These are phyloP conservation scores for Upupa epops DNA, from an alignment of 2,113 vertebrate genomes.

Conservation along the genomic window DNA sequence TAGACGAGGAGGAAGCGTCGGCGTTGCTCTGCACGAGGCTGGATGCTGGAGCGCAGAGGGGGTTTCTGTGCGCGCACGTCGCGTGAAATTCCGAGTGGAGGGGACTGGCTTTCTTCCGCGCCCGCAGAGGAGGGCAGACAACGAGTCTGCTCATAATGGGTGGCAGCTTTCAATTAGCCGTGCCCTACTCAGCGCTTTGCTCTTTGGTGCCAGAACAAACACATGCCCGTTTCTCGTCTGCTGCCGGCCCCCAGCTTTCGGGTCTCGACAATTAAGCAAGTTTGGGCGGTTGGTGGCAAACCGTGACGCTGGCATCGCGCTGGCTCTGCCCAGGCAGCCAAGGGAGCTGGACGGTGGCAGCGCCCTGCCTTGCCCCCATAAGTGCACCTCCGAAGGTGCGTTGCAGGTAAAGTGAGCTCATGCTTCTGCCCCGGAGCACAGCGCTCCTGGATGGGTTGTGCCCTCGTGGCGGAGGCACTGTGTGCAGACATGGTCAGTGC, in stretches of 20 bases:
- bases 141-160: background rate
- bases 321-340: fast-evolving
- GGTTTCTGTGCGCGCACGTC: background rate
- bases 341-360: slow-evolving; percentile 6
- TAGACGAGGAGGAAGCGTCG: background rate
- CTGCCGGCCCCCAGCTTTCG: background rate
- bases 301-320: fast-evolving
- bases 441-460: fast-evolving
- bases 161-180: background rate
- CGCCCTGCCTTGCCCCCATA: background rate
- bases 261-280: background rate
- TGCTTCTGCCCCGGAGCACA: background rate
- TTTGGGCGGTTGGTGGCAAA: fast-evolving
- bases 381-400: background rate
- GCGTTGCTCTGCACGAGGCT: background rate
- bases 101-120: background rate
- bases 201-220: background rate
- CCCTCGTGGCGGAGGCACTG: fast-evolving
- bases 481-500: too few relatives aligned
- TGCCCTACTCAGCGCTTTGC: background rate
- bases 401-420: background rate
- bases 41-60: background rate
- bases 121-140: background rate
- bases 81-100: background rate
- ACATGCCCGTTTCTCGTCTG: too few relatives aligned